A percentile compares a stretch with the other conserved stretches of the same genome.
Conservation (phyloP, 2,888 invertebrate species). For the Catocala fraxini region DNA sequence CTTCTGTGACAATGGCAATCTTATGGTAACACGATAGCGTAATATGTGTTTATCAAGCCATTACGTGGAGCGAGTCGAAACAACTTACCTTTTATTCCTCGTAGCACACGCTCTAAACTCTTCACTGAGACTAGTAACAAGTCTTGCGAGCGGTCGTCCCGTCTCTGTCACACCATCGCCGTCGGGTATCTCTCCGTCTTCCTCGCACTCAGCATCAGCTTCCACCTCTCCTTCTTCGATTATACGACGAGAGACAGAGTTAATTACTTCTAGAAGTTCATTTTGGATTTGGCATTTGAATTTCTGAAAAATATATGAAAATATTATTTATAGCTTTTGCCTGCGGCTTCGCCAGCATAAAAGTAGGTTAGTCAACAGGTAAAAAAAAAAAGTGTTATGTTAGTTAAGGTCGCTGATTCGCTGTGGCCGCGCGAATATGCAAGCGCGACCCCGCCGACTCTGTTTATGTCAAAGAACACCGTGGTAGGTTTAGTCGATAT, state of each 20-base stretch:
- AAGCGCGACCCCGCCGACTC: too few relatives aligned
- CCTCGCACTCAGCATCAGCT: constrained; percentile 66
- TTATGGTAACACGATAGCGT: too few relatives aligned
- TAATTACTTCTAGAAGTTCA: constrained; percentile 93
- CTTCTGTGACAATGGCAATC: too few relatives aligned
- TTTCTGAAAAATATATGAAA: constrained; percentile 81
- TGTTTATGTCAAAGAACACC: too few relatives aligned
- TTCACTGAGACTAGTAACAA: constrained; percentile 70
- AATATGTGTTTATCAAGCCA: too few relatives aligned
- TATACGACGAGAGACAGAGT: constrained; percentile 93
- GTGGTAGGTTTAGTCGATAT: too few relatives aligned
- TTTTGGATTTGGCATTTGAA: constrained; percentile 94
- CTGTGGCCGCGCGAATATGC: too few relatives aligned
- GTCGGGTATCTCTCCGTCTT: constrained; percentile 65
- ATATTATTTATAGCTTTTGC: neutral
- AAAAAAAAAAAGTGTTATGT: too few relatives aligned
- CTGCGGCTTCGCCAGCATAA: too few relatives aligned
- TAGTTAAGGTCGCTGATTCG: too few relatives aligned
- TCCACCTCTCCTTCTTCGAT: constrained; percentile 86
- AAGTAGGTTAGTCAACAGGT: too few relatives aligned
- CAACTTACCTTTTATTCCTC: constrained; percentile 72
- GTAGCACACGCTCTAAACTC: constrained; percentile 75
- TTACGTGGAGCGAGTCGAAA: too few relatives aligned
- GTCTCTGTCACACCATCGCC: constrained; percentile 68
- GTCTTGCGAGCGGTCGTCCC: constrained; percentile 72